Evolutionary conservation across 2,888 invertebrate genomes (phyloP).

Genomic region (Heliconius aoede): DNA sequence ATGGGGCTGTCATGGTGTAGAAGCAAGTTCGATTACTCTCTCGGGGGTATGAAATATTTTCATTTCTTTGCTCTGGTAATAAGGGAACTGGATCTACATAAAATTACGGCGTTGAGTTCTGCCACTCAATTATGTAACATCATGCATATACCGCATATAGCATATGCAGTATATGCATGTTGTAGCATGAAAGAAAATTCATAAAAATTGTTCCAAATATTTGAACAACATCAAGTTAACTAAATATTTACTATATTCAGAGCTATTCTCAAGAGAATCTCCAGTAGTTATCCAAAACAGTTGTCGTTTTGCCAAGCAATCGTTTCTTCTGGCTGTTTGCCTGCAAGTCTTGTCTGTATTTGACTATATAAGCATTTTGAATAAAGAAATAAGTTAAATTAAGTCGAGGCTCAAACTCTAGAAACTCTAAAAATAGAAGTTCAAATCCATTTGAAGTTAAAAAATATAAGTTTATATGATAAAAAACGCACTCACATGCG

Average conservation of each 20-base stretch:
- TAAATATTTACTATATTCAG: conserved; percentile 5
- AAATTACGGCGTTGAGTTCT: not conserved
- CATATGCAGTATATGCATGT: not conserved
- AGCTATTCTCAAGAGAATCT: conserved; percentile 17
- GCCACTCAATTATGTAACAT: too few relatives aligned
- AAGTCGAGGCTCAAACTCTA: not conserved
- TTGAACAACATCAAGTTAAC: conserved; percentile 3
- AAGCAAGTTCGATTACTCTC: not conserved
- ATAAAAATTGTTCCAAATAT: not conserved
- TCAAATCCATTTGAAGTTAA: not conserved
- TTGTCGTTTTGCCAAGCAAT: conserved; percentile 39
- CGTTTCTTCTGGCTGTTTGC: conserved; percentile 36
- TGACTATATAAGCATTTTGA: conserved; percentile 32
- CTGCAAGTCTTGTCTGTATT: conserved; percentile 26
- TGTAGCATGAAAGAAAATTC: not conserved
- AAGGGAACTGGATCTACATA: too few relatives aligned
- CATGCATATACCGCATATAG: too few relatives aligned
- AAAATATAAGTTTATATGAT: not conserved
- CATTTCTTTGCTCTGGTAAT: not conserved
- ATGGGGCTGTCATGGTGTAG: too few relatives aligned
- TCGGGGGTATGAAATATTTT: not conserved
- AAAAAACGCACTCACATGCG: not conserved
- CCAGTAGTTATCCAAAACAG: conserved; percentile 22
- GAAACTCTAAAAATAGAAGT: not conserved
- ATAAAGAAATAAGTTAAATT: conserved; percentile 8